Conservation (phyloP, 2,888 invertebrate genomes). For the Phrixothrix hirtus region DNA sequence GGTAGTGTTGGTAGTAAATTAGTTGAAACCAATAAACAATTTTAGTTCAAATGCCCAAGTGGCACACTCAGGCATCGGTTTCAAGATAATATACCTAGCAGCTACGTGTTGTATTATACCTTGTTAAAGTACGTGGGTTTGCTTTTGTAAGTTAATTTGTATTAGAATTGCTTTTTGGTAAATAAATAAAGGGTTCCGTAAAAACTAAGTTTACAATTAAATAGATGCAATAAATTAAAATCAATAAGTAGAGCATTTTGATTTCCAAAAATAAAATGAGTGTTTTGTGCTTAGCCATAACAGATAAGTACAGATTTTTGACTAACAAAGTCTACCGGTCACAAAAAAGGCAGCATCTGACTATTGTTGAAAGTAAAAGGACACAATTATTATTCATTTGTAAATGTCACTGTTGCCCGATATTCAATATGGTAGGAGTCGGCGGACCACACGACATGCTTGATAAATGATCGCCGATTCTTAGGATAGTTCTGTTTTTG, state of each 20-base stretch:
- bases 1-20: conserved; percentile 14
- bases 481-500: conserved; percentile 53
- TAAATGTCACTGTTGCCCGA: conserved; percentile 57
- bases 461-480: conserved; percentile 57
- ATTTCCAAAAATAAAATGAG: too few relatives aligned
- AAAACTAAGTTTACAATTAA: too few relatives aligned
- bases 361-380: conserved; percentile 49
- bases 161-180: too few relatives aligned
- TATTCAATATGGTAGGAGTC: conserved; percentile 58
- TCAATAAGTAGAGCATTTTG: too few relatives aligned
- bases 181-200: too few relatives aligned
- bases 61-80: conserved; percentile 46
- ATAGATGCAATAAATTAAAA: too few relatives aligned
- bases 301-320: conserved; percentile 27
- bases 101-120: too few relatives aligned
- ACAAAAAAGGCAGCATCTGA: conserved; percentile 32
- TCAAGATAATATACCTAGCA: too few relatives aligned
- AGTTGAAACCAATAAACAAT: conserved; percentile 43
- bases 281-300: too few relatives aligned
- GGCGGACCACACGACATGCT: conserved; percentile 55
- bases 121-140: too few relatives aligned
- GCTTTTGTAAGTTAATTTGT: conserved; percentile 4
- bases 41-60: conserved; percentile 38
- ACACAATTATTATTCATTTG: conserved; percentile 59
- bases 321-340: conserved; percentile 44